A percentile compares a stretch with the other conserved stretches of the same genome.
Evolutionary conservation across 1,140 invertebrate species (phyloP).

Genomic region (Orussus abietinus): DNA sequence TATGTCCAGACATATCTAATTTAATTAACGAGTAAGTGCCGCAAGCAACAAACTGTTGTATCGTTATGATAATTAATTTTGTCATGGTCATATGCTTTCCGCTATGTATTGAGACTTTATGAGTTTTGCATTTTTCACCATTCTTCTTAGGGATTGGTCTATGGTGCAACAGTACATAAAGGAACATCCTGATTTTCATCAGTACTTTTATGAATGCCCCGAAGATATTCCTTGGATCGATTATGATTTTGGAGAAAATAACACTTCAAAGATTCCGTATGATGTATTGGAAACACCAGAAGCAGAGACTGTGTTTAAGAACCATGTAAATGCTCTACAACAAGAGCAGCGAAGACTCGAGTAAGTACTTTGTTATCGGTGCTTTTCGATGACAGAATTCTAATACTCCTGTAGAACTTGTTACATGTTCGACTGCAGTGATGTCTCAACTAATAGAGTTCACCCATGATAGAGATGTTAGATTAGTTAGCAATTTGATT

Average conservation of each 20-base stretch:
- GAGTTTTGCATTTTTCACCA: slow-evolving; percentile 3
- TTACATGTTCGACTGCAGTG: too few species aligned
- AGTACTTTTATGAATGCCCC: slow-evolving; percentile 84
- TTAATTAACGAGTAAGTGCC: slow-evolving; percentile 66
- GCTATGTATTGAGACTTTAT: slow-evolving; percentile 8
- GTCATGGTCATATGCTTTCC: too few species aligned
- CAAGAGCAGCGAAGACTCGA: slow-evolving; percentile 86
- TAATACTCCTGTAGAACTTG: too few species aligned
- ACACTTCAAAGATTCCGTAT: slow-evolving; percentile 78
- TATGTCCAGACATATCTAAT: slow-evolving; percentile 76
- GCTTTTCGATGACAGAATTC: too few species aligned
- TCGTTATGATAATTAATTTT: too few species aligned
- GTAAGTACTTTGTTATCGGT: too few species aligned
- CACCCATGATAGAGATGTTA: too few species aligned
- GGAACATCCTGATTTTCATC: slow-evolving; percentile 82
- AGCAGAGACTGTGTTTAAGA: slow-evolving; percentile 87
- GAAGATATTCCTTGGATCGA: slow-evolving; percentile 78
- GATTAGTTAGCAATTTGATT: too few species aligned
- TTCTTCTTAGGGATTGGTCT: slow-evolving; percentile 74
- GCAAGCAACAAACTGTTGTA: too few species aligned
- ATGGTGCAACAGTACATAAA: slow-evolving; percentile 78
- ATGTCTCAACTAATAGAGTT: too few species aligned
- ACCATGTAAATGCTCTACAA: slow-evolving; percentile 85
- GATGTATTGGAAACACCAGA: slow-evolving; percentile 87
- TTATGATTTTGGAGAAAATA: slow-evolving; percentile 65